Conservation (phyloP, 2,113 vertebrate genomes). For the Pygoscelis antarcticus region DNA sequence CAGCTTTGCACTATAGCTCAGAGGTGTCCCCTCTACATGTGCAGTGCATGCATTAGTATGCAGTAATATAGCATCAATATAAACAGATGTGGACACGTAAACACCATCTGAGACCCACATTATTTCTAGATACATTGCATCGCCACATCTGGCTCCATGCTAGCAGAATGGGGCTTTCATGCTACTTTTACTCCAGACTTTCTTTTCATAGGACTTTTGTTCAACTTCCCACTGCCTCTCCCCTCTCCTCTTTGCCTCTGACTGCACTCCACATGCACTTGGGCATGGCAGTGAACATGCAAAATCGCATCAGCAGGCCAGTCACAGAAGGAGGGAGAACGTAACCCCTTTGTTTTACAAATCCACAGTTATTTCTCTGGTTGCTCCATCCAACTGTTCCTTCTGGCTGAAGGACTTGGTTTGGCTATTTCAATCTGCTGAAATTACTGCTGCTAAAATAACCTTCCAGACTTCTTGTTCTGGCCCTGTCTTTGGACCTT, state of each 20-base stretch:
- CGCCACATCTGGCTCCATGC: not conserved
- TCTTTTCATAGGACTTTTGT: not conserved
- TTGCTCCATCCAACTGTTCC: not conserved
- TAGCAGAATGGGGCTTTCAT: slow-evolving; percentile 6
- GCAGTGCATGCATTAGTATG: not conserved
- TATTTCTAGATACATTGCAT: not conserved
- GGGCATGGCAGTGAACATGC: not conserved
- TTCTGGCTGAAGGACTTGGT: not conserved
- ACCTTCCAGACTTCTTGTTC: not conserved
- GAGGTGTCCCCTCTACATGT: not conserved
- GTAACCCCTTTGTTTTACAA: not conserved
- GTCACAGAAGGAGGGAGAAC: not conserved
- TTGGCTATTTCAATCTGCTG: not conserved
- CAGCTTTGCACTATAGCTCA: not conserved
- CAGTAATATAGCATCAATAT: not conserved
- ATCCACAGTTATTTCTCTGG: not conserved
- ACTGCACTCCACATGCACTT: not conserved
- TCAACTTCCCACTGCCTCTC: not conserved
- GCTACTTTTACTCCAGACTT: slow-evolving; percentile 42
- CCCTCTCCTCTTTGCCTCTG: not conserved
- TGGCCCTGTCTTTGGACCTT: not conserved
- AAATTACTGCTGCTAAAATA: not conserved
- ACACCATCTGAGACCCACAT: slow-evolving; percentile 10
- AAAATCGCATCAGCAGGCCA: not conserved
- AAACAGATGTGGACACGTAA: not conserved